phyloP scores from a whole-genome alignment of 2,113 vertebrate species.

The Condylura cristata region DNA sequence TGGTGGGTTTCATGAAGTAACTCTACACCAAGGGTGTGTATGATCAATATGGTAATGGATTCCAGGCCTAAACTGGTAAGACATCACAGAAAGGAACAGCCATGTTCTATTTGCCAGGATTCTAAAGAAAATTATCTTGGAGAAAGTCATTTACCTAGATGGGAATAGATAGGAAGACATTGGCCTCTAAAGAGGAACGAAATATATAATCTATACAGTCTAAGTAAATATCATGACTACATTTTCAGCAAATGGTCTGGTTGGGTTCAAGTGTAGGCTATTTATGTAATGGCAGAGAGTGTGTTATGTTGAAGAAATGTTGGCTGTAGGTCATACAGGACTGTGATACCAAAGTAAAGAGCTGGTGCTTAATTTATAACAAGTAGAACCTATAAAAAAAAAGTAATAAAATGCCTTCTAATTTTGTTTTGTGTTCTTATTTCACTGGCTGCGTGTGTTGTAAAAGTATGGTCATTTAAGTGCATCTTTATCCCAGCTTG shows the following conservation, averaged over 20 bases:
- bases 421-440: slow-evolving; percentile 5
- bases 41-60: not conserved
- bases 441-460: not conserved
- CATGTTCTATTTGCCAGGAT: not conserved
- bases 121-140: not conserved
- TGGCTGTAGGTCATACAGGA: not conserved
- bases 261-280: not conserved
- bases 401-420: not conserved
- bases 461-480: not conserved
- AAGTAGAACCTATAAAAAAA: not conserved
- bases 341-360: not conserved
- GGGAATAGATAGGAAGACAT: not conserved
- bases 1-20: not conserved
- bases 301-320: not conserved
- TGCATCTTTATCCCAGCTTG: not conserved
- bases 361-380: not conserved
- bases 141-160: not conserved
- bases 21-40: not conserved
- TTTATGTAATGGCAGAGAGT: not conserved
- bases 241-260: not conserved
- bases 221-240: not conserved
- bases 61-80: not conserved
- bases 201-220: not conserved
- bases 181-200: not conserved
- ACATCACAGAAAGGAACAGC: not conserved